Base-by-base conservation (phyloP, 92 coral and sea anemone genomes). In the Anthopleura xanthogrammica region DNA sequence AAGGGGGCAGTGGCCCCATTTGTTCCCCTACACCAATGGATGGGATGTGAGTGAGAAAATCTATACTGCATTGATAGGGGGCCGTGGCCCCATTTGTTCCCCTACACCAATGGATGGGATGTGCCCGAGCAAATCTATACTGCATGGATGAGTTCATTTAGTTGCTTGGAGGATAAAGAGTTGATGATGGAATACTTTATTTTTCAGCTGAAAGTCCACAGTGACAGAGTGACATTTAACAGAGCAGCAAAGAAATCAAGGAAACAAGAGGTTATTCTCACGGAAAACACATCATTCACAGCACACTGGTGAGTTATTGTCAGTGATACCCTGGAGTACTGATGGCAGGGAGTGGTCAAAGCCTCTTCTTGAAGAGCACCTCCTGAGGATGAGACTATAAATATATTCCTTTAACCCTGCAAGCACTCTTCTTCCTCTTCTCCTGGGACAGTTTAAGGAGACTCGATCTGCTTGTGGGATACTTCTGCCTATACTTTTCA, bases 201-300 rank as follows among this genome's bases (percentile, higher is more conserved):
- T 20, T 62, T 86, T 23, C 52, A 97, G 99, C 87, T 97, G 77
- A 86, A 88, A 55, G 83, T 97, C 41, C 93, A 87, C 82, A 97
- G 98, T 86, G 98, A 97, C 88, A 77, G 89, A 62, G 88, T 89
- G 42, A 89, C 99, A 64, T 97, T 97, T 77, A 94, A 87, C 71
- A 95, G 92, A 74, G 93, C 97, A 78, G 98, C 99, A 74, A 97
- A 89, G 77, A 97, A 97, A 76, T 97, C 99, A 39, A 93, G 99
- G 39, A 94, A 92, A 82, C 99, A 97, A 86, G 92, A 89, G 77
- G 86, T 92, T 72, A 72, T 89, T 7, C 88, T 97, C 8, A 86
- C 92, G 17, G 97, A 90, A 41, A 76, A 83, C 52, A 24, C 73
- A 48, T 92, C 97, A 12, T 97, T 88, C 60, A 90, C 91, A 82